A percentile compares a stretch with the other conserved stretches of the same genome.
Conservation (phyloP, 2,797 vertebrate species). For the Periophthalmus magnuspinnatus region DNA sequence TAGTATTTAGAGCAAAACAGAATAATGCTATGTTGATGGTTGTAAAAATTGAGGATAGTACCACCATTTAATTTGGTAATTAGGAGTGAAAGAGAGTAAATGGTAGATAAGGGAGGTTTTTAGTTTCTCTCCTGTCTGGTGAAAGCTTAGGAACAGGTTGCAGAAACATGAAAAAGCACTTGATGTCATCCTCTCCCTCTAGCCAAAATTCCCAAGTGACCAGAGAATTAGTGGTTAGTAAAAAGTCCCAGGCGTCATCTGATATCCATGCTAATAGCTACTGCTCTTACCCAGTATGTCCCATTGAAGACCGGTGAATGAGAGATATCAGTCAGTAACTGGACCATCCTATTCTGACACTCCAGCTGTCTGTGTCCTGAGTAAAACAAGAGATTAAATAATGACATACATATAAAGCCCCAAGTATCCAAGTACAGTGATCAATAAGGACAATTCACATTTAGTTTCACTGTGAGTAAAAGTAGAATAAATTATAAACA, state of each 20-base stretch:
- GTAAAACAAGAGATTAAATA: neutral
- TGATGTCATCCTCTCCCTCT: conserved; percentile 32
- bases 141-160: conserved; percentile 53
- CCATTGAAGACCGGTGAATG: conserved; percentile 35
- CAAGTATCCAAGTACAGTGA: neutral
- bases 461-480: neutral
- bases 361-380: conserved; percentile 8
- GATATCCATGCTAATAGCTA: conserved; percentile 76
- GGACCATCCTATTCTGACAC: conserved; percentile 12
- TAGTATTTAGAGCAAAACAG: neutral
- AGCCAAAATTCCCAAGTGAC: conserved; percentile 50
- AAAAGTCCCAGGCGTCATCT: conserved; percentile 62
- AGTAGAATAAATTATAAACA: neutral
- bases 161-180: conserved; percentile 80
- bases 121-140: conserved; percentile 43
- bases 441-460: neutral
- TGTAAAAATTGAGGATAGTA: neutral
- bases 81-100: conserved; percentile 22
- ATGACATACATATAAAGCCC: neutral
- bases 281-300: conserved; percentile 54
- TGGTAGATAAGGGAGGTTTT: conserved; percentile 41
- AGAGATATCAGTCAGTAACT: conserved; percentile 33
- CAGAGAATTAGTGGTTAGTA: conserved; percentile 57
- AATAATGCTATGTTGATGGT: neutral
- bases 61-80: neutral